These are phyloP conservation scores for Ataeniobius toweri DNA, from an alignment of 2,797 vertebrate genomes.

Conservation along the genomic window DNA sequence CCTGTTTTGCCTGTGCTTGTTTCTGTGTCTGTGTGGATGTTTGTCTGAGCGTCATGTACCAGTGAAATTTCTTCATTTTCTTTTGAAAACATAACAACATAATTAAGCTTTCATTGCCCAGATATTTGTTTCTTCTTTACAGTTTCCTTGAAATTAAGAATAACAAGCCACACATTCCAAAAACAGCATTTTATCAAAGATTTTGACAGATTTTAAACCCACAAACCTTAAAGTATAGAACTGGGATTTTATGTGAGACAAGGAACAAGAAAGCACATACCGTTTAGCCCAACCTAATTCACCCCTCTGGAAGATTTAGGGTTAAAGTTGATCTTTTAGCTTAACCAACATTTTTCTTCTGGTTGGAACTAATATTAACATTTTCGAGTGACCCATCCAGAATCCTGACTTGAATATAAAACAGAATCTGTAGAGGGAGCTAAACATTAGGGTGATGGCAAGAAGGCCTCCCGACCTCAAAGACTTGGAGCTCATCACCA, in stretches of 20 bases:
- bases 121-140: neutral
- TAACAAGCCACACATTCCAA: neutral
- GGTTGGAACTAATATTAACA: neutral
- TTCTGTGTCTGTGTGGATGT: slow-evolving; percentile 25
- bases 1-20: slow-evolving; percentile 53
- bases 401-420: neutral
- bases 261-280: too few species aligned
- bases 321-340: neutral
- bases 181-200: neutral
- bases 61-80: slow-evolving; percentile 38
- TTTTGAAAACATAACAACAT: slow-evolving; percentile 1
- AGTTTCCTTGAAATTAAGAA: neutral
- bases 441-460: neutral
- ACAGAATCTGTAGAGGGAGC: neutral
- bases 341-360: neutral
- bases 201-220: neutral
- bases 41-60: slow-evolving; percentile 13
- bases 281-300: neutral
- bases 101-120: neutral
- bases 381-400: neutral
- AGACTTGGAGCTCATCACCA: too few species aligned
- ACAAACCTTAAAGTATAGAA: too few species aligned
- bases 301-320: neutral
- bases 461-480: neutral
- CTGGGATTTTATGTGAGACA: too few species aligned